Base-by-base conservation (phyloP, 1,140 invertebrate species). In the Drosophila pandora region DNA sequence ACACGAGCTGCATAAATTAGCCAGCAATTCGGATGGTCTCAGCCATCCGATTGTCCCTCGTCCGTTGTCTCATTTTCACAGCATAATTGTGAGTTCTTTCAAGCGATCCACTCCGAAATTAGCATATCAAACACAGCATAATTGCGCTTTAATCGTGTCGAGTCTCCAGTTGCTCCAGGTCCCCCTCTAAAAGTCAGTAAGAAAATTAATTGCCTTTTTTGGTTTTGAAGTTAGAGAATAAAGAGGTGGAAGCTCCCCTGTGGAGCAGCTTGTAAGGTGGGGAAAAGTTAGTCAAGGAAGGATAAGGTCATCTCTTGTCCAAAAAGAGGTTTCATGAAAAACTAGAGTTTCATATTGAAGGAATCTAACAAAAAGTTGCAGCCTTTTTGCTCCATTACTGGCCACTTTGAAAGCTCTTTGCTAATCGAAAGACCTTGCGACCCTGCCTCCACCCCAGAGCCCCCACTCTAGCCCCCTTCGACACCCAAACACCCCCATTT, bases 81-180 rank as follows among this genome's bases (percentile, higher is more conserved):
- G 60, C 60, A 76, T 68, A 67, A 75, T 62, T 74, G 73, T 81
- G 79, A 73, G 81, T 77, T 87, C 69, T 87, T 61, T 71, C 57
- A 57, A 87, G 56, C 78, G 59, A 64, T 64, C 63, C 73, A 77
- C 25, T 28, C 48, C 47, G 39, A 48, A 88, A 88, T 88, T 88
- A 84, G 74, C 83, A 88, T 88, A 89, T 88, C 84, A 88, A 88
- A 89, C 76, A 79, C 76, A 88, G 72, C 83, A 88, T 88, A 89
- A 88, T 88, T 88, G 83, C 84, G 64, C 72, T 77, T 83, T 88
- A 88, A 88, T 83, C 85, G 77, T 54, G 52, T 61, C 61, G 21
- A 58, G 55, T 37, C 34, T 17, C 17, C 17, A 17, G 17, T 17
- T 17, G 17, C 17, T 32, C 61, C 30, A 21, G 13, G 41, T n/a